Percentiles rank a stretch among this genome's conserved stretches.
Evolutionary conservation across 2,888 invertebrate species (phyloP).

Genomic region (Cordilura impudica): DNA sequence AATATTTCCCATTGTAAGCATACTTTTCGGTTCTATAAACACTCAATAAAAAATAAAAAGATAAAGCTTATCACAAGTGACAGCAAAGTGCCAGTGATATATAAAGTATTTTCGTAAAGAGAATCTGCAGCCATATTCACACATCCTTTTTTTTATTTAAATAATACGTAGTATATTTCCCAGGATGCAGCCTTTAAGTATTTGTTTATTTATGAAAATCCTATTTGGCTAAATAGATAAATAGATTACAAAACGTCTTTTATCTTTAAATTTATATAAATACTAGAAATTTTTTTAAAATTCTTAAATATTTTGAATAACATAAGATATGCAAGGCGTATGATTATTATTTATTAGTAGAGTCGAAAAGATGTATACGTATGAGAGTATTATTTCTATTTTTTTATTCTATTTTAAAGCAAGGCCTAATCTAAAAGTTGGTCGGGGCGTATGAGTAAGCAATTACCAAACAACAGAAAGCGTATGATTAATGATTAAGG

Average conservation of each 20-base stretch:
- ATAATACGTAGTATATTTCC: neutral
- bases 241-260: conserved; percentile 1
- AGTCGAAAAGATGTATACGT: too few relatives aligned
- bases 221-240: conserved; percentile 1
- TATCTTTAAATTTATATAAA: too few relatives aligned
- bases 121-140: neutral
- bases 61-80: conserved; percentile 28
- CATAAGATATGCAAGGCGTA: neutral
- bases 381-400: too few relatives aligned
- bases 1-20: too few relatives aligned
- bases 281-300: too few relatives aligned
- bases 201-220: conserved; percentile 22
- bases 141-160: neutral
- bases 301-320: too few relatives aligned
- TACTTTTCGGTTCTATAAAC: conserved; percentile 2
- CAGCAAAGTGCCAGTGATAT: neutral
- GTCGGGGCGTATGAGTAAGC: too few relatives aligned
- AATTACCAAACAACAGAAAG: too few relatives aligned
- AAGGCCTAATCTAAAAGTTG: too few relatives aligned
- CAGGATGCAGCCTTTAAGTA: neutral
- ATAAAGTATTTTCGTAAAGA: conserved; percentile 3
- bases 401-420: too few relatives aligned
- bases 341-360: too few relatives aligned
- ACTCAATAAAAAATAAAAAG: conserved; percentile 10
- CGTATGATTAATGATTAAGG: too few relatives aligned